phyloP scores from a whole-genome alignment of 2,888 invertebrate species.

The Koerneria pararmatus region DNA sequence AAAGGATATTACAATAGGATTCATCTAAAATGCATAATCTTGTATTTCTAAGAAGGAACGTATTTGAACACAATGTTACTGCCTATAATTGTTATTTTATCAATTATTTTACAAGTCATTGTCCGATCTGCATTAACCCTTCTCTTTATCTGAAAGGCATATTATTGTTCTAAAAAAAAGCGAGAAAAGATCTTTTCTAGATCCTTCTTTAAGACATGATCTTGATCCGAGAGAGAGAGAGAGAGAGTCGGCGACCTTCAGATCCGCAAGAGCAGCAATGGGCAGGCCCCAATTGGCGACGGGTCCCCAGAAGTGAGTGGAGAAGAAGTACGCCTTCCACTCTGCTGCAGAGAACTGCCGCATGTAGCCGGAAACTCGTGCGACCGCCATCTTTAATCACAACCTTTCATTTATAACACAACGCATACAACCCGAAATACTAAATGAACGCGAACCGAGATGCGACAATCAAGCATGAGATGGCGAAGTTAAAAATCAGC shows the following conservation, averaged over 20 bases:
- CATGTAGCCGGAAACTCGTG: slow-evolving; percentile 43
- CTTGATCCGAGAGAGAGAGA: slow-evolving; percentile 65
- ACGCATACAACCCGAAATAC: background rate
- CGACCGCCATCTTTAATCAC: slow-evolving; percentile 21
- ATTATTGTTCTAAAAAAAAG: too few relatives aligned
- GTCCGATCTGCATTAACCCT: too few relatives aligned
- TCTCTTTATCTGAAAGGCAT: too few relatives aligned
- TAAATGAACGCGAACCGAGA: background rate
- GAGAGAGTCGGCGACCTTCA: slow-evolving; percentile 61
- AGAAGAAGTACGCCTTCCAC: slow-evolving; percentile 56
- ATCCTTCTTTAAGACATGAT: too few relatives aligned
- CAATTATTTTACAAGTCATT: too few relatives aligned
- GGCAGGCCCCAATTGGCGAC: slow-evolving; percentile 99
- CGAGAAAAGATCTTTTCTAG: too few relatives aligned
- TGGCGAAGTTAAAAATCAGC: background rate
- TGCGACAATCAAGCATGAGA: background rate
- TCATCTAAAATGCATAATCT: too few relatives aligned
- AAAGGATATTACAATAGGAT: too few relatives aligned
- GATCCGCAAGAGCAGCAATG: slow-evolving; percentile 87
- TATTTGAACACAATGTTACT: too few relatives aligned
- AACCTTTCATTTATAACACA: background rate
- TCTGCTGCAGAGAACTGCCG: slow-evolving; percentile 38
- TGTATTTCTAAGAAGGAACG: too few relatives aligned
- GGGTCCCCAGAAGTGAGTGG: slow-evolving; percentile 90
- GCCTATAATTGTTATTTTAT: too few relatives aligned